phyloP scores from a whole-genome alignment of 2,888 invertebrate genomes.

The Melipona bicolor region DNA sequence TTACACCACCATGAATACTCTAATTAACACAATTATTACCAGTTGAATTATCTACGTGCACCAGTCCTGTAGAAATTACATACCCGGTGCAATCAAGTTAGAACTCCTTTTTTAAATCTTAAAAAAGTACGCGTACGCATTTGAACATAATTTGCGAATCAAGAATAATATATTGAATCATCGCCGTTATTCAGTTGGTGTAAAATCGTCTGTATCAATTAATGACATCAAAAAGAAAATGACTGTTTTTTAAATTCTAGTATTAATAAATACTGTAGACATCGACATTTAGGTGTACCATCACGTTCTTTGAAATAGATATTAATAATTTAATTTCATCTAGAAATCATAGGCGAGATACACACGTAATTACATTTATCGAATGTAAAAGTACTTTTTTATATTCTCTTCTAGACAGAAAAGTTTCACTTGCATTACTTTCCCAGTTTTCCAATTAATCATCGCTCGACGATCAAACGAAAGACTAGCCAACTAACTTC shows the following conservation, averaged over 20 bases:
- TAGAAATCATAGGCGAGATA: conserved; percentile 26
- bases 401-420: no score
- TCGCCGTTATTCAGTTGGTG: not conserved
- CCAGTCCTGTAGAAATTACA: conserved; percentile 12
- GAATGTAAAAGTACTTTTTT: not conserved
- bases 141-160: not conserved
- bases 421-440: not conserved
- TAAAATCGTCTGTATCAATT: not conserved
- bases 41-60: conserved; percentile 11
- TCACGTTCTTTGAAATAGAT: not conserved
- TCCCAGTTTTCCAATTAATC: not conserved
- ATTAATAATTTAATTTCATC: not conserved
- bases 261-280: not conserved
- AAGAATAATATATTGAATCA: not conserved
- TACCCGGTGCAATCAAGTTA: not conserved
- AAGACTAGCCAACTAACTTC: conserved; percentile 6
- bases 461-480: not conserved
- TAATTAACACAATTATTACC: conserved; percentile 22
- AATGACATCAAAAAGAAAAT: not conserved
- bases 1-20: not conserved
- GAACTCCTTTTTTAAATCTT: conserved; percentile 1
- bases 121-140: not conserved
- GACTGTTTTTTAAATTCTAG: not conserved
- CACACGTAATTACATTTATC: not conserved
- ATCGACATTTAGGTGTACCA: no score